Percentiles rank a stretch among this genome's conserved stretches.
phyloP scores from a whole-genome alignment of 2,888 invertebrate species.

The Plagodis dolabraria region DNA sequence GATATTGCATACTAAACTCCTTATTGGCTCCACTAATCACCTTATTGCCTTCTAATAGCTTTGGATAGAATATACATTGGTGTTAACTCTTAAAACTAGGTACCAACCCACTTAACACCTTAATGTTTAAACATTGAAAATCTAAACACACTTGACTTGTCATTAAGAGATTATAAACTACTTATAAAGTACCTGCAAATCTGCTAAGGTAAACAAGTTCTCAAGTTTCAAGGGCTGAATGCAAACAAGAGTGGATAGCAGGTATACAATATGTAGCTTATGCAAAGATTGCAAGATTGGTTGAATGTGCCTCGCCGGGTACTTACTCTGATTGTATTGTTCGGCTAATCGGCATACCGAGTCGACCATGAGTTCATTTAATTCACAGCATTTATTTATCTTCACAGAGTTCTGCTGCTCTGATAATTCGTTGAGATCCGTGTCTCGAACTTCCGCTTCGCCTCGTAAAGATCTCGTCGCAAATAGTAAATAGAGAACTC shows the following conservation, averaged over 20 bases:
- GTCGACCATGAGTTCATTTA: constrained; percentile 88
- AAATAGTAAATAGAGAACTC: constrained; percentile 65
- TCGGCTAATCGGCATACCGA: constrained; percentile 86
- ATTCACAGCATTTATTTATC: constrained; percentile 93
- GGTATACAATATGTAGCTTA: constrained; percentile 3
- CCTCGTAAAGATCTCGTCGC: constrained; percentile 43
- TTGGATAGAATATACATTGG: too few relatives aligned
- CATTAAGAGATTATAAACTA: constrained; percentile 4
- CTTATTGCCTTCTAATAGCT: too few relatives aligned
- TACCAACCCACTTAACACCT: too few relatives aligned
- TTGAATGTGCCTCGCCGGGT: constrained; percentile 23
- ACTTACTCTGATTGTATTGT: constrained; percentile 85
- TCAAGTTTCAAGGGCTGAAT: constrained; percentile 25
- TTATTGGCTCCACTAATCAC: too few relatives aligned
- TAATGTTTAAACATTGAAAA: not conserved
- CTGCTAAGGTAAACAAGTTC: constrained; percentile 6
- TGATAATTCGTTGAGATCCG: constrained; percentile 78
- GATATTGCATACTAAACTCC: too few relatives aligned
- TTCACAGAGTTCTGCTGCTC: constrained; percentile 78
- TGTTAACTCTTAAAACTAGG: too few relatives aligned
- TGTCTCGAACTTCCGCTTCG: constrained; percentile 53
- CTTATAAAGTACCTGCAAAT: not conserved
- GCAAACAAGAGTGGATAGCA: constrained; percentile 11
- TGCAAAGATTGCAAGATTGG: constrained; percentile 14
- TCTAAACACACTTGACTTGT: not conserved